These are phyloP conservation scores for Cyprinodon variegatus DNA, from an alignment of 2,113 vertebrate genomes.

Conservation along the genomic window DNA sequence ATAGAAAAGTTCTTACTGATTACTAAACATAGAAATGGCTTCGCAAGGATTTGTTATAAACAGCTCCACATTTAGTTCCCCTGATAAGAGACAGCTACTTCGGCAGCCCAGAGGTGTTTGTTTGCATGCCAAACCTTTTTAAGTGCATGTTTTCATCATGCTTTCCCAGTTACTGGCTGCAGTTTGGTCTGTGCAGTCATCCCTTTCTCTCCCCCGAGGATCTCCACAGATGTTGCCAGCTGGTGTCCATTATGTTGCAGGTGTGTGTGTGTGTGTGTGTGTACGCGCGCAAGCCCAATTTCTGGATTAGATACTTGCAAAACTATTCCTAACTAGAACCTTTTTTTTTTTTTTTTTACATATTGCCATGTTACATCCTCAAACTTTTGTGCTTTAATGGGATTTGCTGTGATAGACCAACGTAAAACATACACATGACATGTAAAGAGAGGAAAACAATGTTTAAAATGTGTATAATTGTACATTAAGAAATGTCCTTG, in stretches of 20 bases:
- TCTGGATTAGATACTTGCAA: background rate
- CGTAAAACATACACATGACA: too few relatives aligned
- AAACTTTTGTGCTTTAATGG: too few relatives aligned
- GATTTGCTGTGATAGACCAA: too few relatives aligned
- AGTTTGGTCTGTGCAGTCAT: slow-evolving; percentile 33
- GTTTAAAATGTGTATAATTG: too few relatives aligned
- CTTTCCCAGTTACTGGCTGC: slow-evolving; percentile 53
- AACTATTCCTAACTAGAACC: slow-evolving; percentile 3
- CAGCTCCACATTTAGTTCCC: background rate
- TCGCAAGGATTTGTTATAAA: background rate
- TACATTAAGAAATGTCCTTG: too few relatives aligned
- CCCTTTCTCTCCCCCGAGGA: slow-evolving; percentile 8
- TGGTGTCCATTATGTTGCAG: slow-evolving; percentile 72
- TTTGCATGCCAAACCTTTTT: slow-evolving; percentile 46
- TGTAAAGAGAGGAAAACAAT: too few relatives aligned
- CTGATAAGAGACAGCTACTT: slow-evolving; percentile 23
- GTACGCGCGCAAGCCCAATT: background rate
- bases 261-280: slow-evolving; percentile 47
- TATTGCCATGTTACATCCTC: too few relatives aligned
- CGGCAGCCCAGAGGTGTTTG: slow-evolving; percentile 35
- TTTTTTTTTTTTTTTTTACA: slow-evolving; percentile 5
- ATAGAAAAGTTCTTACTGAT: background rate
- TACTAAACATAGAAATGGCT: background rate
- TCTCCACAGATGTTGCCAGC: slow-evolving; percentile 71
- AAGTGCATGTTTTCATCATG: slow-evolving; percentile 33